Evolutionary conservation across 2,888 invertebrate genomes (phyloP).

Genomic region (Tuberolachnus salignus): DNA sequence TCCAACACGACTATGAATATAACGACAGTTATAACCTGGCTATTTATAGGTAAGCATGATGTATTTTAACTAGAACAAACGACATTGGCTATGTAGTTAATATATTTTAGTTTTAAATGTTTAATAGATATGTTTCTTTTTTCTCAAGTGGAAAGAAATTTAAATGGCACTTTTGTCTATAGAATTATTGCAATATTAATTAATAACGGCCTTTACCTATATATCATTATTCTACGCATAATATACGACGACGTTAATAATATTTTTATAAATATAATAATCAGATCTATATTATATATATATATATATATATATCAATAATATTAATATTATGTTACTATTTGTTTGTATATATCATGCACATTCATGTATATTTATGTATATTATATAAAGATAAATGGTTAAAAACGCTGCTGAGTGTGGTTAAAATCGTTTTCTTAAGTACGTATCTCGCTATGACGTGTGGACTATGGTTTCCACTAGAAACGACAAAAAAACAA

Average conservation of each 20-base stretch:
- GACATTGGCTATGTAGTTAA: neutral
- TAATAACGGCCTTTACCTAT: slow-evolving; percentile 22
- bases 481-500: neutral
- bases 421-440: slow-evolving; percentile 51
- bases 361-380: slow-evolving; percentile 44
- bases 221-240: slow-evolving; percentile 12
- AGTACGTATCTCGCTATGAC: slow-evolving; percentile 52
- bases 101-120: slow-evolving; percentile 14
- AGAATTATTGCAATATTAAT: slow-evolving; percentile 8
- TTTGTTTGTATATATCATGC: slow-evolving; percentile 31
- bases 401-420: slow-evolving; percentile 52
- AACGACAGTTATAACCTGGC: too few species aligned
- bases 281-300: slow-evolving; percentile 29
- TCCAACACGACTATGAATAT: slow-evolving; percentile 37
- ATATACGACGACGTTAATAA: slow-evolving; percentile 16
- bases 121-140: slow-evolving; percentile 41
- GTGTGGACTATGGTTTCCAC: slow-evolving; percentile 35
- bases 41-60: slow-evolving; percentile 8
- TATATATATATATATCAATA: slow-evolving; percentile 10
- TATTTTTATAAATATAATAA: slow-evolving; percentile 43
- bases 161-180: slow-evolving; percentile 48
- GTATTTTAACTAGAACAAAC: slow-evolving; percentile 42
- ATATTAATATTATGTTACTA: slow-evolving; percentile 31
- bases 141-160: slow-evolving; percentile 27
- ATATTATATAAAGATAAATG: slow-evolving; percentile 41